Conservation (phyloP, 2,797 vertebrate genomes). For the Chloroceryle inda region DNA sequence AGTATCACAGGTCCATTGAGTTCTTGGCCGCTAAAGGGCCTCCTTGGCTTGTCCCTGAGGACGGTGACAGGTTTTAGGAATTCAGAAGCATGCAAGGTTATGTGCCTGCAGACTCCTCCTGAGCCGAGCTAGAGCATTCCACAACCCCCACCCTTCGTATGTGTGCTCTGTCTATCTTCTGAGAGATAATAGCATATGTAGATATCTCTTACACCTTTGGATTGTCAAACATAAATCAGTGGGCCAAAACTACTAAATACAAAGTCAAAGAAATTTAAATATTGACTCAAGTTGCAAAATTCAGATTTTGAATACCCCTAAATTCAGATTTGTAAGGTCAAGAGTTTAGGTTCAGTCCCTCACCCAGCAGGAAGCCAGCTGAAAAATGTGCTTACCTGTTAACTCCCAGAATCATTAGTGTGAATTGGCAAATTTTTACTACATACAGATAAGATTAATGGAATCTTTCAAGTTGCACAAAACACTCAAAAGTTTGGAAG, state of each 20-base stretch:
- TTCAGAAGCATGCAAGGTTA: neutral
- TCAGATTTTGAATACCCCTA: constrained; percentile 45
- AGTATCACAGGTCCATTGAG: neutral
- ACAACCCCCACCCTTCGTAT: neutral
- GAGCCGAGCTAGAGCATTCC: constrained; percentile 15
- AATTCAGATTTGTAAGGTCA: constrained; percentile 51
- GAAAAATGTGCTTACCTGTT: constrained; percentile 72
- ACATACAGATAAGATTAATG: constrained; percentile 64
- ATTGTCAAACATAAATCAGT: constrained; percentile 64
- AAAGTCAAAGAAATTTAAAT: constrained; percentile 64
- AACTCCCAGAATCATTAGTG: constrained; percentile 42
- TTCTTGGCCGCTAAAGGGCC: neutral
- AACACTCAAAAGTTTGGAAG: neutral
- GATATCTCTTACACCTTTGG: constrained; percentile 71
- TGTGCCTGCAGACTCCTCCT: neutral
- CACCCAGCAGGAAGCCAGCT: neutral
- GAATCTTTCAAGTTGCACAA: constrained; percentile 42
- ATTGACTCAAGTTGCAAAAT: constrained; percentile 73
- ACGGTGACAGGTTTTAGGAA: neutral
- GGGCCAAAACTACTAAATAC: constrained; percentile 5
- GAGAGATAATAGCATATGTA: constrained; percentile 7
- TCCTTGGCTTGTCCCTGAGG: neutral
- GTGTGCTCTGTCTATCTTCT: constrained; percentile 51
- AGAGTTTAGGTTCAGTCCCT: constrained; percentile 54
- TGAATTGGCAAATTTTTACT: constrained; percentile 61